Evolutionary conservation across 2,888 invertebrate genomes (phyloP), one percentile per base, ranked within the genome.

Genomic region (Callyntrura guangdongensis): DNA sequence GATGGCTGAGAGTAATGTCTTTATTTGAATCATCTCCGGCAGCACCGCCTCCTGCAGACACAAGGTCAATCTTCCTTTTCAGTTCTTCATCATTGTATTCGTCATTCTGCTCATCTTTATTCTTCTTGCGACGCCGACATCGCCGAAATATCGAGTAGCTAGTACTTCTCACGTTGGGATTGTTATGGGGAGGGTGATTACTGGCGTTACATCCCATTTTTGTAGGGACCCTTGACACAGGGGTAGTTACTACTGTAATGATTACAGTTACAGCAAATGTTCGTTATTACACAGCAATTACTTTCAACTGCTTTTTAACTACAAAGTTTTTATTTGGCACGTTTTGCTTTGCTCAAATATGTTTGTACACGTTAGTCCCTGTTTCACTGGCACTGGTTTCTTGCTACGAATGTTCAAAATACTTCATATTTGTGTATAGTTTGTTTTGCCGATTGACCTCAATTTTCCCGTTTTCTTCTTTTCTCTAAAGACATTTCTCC

Each of bases 111-210:
- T 89, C 89, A 12, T 89, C 89, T 77, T 89, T 89, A 56, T 89
- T 89, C 84, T 89, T 89, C 89, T 89, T 89, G n/a, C 89, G 89
- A 5, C 89, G 74, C 4, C 89, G 83, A 79, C 89, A 89, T 3
- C 89, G 72, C 20, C 89, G 89, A 89, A 89, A 89, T 89, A 89
- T 89, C 64, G 89, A 89, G 82, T 89, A 89, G 25, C 89, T 89
- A 0, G 89, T 89, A n/a, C 89, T 89, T 8, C 89, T 56, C 25
- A 89, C 89, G 27, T 27, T 84, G 25, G 89, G 84, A 74, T 89
- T 89, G 27, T 79, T 89, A 45, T 89, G 89, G 27, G 89, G 79
- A 53, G 89, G 89, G 49, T 89, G 89, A 56, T 84, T 89, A n/a
- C 89, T 89, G 2, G 89, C 89, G 77, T 89, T 89, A 67, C 89